These are phyloP conservation scores for Agonopterix subpropinquella DNA, from an alignment of 2,888 invertebrate species.

Conservation along the genomic window DNA sequence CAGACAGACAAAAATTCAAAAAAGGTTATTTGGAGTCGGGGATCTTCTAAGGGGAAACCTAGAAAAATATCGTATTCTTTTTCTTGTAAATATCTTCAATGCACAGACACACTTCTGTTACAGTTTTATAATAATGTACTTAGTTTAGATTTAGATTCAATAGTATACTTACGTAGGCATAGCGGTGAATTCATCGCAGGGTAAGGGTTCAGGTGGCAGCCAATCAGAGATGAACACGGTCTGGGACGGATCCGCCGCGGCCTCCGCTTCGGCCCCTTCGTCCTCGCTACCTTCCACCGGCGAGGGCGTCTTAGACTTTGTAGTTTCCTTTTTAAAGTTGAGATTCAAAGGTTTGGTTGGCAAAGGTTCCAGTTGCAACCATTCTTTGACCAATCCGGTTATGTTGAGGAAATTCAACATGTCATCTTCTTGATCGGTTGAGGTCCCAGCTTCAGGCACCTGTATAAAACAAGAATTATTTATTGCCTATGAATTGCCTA, in stretches of 20 bases:
- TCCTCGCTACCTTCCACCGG: conserved; percentile 20
- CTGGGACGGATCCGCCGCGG: conserved; percentile 18
- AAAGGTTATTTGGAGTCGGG: too few species aligned
- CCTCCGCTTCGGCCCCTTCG: conserved; percentile 1
- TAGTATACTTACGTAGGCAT: conserved; percentile 75
- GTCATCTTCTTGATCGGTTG: conserved; percentile 18
- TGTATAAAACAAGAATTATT: too few species aligned
- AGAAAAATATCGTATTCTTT: too few species aligned
- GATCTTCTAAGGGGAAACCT: too few species aligned
- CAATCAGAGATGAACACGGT: conserved; percentile 70
- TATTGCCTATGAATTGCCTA: too few species aligned
- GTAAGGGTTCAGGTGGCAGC: conserved; percentile 74
- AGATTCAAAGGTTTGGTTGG: conserved; percentile 29
- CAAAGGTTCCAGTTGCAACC: conserved; percentile 53
- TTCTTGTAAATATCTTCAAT: too few species aligned
- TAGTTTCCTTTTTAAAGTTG: conserved; percentile 4
- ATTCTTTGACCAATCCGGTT: conserved; percentile 52
- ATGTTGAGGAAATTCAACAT: conserved; percentile 52
- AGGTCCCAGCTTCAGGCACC: neutral
- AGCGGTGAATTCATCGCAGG: conserved; percentile 71
- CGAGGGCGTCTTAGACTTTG: conserved; percentile 18
- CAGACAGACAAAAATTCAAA: too few species aligned
- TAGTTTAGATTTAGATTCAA: neutral
- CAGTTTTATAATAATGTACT: too few species aligned
- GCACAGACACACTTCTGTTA: too few species aligned